Evolutionary conservation across 2,113 vertebrate species (phyloP).

Genomic region (Pelecanus crispus): DNA sequence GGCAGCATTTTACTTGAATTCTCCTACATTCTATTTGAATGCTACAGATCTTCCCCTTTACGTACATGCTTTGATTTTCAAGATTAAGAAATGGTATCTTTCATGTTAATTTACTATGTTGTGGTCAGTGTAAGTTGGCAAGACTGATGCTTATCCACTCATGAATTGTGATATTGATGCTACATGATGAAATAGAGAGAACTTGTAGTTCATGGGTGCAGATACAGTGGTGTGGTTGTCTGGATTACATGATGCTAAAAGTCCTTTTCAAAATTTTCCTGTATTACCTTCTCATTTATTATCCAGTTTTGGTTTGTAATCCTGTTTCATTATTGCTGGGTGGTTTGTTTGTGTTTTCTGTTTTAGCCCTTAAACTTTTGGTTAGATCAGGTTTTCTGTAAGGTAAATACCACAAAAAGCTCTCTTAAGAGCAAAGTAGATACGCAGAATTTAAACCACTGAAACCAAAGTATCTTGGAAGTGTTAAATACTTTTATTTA

Average conservation of each 20-base stretch:
- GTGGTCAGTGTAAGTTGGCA: background rate
- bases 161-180: background rate
- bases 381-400: background rate
- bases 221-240: background rate
- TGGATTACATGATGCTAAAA: background rate
- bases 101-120: background rate
- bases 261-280: background rate
- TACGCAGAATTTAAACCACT: background rate
- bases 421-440: background rate
- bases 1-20: background rate
- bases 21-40: rapidly evolving
- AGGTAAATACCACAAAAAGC: background rate
- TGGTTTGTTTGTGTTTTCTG: background rate
- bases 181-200: background rate
- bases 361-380: background rate
- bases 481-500: background rate
- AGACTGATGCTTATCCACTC: background rate
- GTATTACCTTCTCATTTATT: background rate
- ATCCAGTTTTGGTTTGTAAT: background rate
- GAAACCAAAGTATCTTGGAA: background rate
- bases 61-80: background rate
- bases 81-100: background rate
- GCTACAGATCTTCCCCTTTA: background rate
- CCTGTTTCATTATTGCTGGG: background rate
- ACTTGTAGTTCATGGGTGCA: background rate